Conservation (phyloP, 1,140 invertebrate genomes). For the Theocolax elegans region DNA sequence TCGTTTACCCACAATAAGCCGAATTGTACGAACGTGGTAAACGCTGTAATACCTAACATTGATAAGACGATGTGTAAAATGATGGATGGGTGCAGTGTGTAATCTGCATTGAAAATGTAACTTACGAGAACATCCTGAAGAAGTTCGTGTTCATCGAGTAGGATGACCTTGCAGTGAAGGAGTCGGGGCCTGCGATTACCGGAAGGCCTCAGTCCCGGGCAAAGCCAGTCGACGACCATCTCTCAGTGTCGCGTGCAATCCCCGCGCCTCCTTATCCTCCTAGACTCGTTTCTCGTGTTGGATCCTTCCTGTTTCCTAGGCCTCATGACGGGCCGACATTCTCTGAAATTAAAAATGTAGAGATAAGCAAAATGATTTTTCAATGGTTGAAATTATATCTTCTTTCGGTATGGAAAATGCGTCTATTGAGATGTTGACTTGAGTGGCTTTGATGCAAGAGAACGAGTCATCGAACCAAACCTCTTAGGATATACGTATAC, state of each 20-base stretch:
- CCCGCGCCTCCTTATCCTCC: slow-evolving; percentile 11
- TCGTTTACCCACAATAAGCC: too few species aligned
- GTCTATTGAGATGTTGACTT: too few species aligned
- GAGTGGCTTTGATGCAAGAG: too few species aligned
- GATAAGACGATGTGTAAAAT: not conserved
- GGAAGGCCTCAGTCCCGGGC: slow-evolving; percentile 65
- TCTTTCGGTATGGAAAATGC: too few species aligned
- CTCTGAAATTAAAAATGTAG: slow-evolving; percentile 6
- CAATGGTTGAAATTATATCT: too few species aligned
- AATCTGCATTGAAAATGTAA: too few species aligned
- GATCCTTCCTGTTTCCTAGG: not conserved
- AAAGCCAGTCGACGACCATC: slow-evolving; percentile 67
- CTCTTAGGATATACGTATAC: too few species aligned
- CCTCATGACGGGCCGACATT: slow-evolving; percentile 31
- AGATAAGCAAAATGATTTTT: too few species aligned
- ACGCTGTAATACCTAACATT: not conserved
- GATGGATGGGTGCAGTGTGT: not conserved
- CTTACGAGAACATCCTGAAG: slow-evolving; percentile 73
- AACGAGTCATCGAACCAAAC: too few species aligned
- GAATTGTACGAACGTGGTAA: too few species aligned
- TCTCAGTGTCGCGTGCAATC: slow-evolving; percentile 32
- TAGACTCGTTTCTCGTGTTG: not conserved
- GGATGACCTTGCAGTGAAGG: slow-evolving; percentile 73
- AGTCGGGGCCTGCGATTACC: slow-evolving; percentile 71
- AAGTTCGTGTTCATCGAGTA: slow-evolving; percentile 73